Evolutionary conservation across 2,797 vertebrate species (phyloP).

Genomic region (Orientallactaga sibirica): DNA sequence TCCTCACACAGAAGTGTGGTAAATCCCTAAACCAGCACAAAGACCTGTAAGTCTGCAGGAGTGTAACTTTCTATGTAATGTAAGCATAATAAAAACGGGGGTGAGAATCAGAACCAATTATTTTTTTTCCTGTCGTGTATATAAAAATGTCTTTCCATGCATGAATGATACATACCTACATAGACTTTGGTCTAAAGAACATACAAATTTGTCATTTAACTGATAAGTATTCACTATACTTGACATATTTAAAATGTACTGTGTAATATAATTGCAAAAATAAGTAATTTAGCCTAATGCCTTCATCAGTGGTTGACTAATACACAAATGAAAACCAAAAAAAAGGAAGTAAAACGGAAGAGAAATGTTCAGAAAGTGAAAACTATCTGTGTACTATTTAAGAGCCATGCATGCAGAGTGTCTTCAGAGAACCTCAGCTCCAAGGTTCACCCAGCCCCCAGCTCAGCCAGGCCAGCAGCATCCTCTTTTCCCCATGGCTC

Average conservation of each 20-base stretch:
- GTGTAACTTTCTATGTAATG: neutral
- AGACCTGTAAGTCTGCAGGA: neutral
- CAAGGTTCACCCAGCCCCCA: neutral
- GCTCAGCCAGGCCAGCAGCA: neutral
- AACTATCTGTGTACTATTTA: neutral
- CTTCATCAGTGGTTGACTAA: neutral
- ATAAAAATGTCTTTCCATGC: no score
- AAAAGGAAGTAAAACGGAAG: neutral
- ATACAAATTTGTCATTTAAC: neutral
- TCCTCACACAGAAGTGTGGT: neutral
- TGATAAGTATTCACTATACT: neutral
- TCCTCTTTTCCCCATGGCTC: neutral
- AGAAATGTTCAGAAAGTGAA: constrained; percentile 47
- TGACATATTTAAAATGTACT: neutral
- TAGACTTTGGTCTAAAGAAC: neutral
- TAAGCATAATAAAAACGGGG: neutral
- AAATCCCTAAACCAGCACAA: neutral
- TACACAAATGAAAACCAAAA: constrained; percentile 11
- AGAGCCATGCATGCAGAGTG: neutral
- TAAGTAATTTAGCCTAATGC: neutral
- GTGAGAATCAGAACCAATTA: neutral
- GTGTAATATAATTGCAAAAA: neutral
- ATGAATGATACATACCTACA: no score
- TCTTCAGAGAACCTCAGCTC: neutral
- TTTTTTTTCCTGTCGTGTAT: neutral